These are phyloP conservation scores for Lutra lutra DNA, from an alignment of 2,797 vertebrate species.

Conservation along the genomic window DNA sequence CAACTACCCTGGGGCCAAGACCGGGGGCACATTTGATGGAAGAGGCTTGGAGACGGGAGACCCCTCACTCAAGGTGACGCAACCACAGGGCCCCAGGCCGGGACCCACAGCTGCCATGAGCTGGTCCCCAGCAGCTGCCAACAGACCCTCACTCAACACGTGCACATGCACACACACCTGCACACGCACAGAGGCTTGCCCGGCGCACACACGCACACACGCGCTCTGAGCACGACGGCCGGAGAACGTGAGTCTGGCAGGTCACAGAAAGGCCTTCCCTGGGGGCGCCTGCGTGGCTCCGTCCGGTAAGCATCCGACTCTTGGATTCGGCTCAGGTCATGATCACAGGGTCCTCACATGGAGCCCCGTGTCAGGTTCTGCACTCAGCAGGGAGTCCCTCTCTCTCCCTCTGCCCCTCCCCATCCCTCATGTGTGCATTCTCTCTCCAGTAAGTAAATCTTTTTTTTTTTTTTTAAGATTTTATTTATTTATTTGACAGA, in stretches of 20 bases:
- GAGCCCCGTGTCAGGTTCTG: background rate
- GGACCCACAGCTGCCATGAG: background rate
- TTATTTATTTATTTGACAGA: no score
- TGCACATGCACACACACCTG: no score
- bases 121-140: background rate
- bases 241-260: background rate
- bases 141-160: background rate
- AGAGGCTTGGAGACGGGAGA: background rate
- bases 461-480: no score
- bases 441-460: no score
- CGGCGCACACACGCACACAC: fast-evolving
- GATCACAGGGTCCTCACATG: background rate
- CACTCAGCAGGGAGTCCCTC: background rate
- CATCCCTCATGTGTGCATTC: no score
- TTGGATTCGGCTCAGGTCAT: background rate
- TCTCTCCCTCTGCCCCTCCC: no score
- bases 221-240: background rate
- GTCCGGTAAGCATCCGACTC: background rate
- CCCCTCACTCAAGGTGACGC: background rate
- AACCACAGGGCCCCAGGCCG: background rate
- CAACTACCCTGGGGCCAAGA: background rate
- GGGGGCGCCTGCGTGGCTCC: background rate
- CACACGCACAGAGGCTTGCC: background rate
- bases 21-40: fast-evolving
- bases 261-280: background rate